phyloP scores from a whole-genome alignment of 2,113 vertebrate species.

The Symphodus melops region DNA sequence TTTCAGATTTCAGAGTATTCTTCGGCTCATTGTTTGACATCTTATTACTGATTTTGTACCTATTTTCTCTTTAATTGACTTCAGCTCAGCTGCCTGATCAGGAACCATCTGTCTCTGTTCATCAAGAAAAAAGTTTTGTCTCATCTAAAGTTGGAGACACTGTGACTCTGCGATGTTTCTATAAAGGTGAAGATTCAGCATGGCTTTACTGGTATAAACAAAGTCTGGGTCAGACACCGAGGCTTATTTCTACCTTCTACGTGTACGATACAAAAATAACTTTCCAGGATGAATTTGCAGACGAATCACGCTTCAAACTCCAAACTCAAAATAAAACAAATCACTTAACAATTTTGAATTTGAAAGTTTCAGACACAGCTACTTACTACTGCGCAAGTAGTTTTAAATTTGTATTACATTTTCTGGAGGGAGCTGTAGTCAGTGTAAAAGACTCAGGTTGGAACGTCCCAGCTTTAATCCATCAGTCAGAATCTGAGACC shows the following conservation, averaged over 20 bases:
- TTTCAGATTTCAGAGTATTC: no score
- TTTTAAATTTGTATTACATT: background rate
- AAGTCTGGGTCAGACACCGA: slow-evolving; percentile 45
- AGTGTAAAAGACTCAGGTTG: background rate
- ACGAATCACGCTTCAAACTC: slow-evolving; percentile 27
- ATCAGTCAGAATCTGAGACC: slow-evolving; percentile 7
- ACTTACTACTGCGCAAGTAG: slow-evolving; percentile 46
- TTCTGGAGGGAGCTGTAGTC: background rate
- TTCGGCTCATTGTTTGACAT: background rate
- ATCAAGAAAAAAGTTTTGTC: background rate
- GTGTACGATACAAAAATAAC: background rate
- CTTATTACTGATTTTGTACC: background rate
- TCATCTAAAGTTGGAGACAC: background rate
- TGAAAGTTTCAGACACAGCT: slow-evolving; percentile 41
- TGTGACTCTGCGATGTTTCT: slow-evolving; percentile 36
- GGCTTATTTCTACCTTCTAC: slow-evolving; percentile 24
- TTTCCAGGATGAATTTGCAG: slow-evolving; percentile 43
- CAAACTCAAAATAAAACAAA: background rate
- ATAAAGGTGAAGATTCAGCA: background rate
- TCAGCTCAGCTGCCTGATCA: background rate
- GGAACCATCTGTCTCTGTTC: background rate
- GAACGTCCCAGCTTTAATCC: background rate
- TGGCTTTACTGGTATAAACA: slow-evolving; percentile 59
- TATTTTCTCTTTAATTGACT: background rate
- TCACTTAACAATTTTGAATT: slow-evolving; percentile 38